Evolutionary conservation across 2,113 vertebrate species (phyloP).

Genomic region (Athene cunicularia): DNA sequence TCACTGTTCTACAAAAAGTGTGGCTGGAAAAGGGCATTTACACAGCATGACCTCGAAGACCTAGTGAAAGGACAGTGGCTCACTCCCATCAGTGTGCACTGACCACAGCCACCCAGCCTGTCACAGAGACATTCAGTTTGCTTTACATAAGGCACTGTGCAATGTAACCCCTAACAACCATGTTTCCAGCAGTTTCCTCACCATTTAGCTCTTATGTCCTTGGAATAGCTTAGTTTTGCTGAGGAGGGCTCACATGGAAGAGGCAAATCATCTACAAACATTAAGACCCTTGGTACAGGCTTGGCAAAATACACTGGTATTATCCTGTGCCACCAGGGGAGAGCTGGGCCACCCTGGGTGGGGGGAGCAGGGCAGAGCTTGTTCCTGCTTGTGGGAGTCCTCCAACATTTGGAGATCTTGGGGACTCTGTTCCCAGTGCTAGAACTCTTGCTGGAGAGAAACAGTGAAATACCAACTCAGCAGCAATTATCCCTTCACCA

Average conservation of each 20-base stretch:
- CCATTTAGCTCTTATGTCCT: background rate
- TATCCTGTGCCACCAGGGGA: background rate
- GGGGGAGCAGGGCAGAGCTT: background rate
- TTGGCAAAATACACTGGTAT: background rate
- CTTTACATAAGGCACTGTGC: background rate
- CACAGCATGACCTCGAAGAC: background rate
- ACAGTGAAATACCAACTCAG: background rate
- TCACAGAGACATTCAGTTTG: rapidly evolving
- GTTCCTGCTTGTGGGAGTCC: background rate
- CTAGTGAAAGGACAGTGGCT: background rate
- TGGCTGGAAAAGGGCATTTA: background rate
- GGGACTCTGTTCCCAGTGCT: background rate
- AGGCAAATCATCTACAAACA: background rate
- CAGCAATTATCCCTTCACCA: background rate
- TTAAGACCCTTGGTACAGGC: background rate
- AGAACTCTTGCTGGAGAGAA: background rate
- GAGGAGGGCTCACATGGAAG: background rate
- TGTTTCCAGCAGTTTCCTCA: background rate
- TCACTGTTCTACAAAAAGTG: background rate
- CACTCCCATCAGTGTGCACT: background rate
- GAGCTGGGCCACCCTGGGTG: background rate
- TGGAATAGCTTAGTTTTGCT: background rate
- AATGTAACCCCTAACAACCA: background rate
- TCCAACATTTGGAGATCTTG: background rate
- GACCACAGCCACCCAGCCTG: background rate